These are phyloP conservation scores for Bucorvus abyssinicus DNA, from an alignment of 2,797 vertebrate genomes.

Conservation along the genomic window DNA sequence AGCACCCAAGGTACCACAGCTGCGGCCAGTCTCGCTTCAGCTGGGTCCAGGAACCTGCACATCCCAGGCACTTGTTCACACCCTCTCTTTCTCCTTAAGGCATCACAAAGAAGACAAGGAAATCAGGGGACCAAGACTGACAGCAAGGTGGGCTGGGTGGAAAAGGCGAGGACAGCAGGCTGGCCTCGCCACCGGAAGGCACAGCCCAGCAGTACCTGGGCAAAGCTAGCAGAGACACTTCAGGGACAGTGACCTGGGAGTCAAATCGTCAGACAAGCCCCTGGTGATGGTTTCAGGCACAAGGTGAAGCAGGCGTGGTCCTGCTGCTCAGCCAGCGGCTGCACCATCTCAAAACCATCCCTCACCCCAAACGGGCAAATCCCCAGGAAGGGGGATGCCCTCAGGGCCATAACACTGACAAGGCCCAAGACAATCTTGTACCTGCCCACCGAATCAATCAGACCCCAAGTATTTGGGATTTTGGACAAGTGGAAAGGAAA, in stretches of 20 bases:
- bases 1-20: not conserved
- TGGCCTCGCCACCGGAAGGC: not conserved
- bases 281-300: not conserved
- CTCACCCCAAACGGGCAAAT: not conserved
- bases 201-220: not conserved
- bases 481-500: not conserved
- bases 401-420: not conserved
- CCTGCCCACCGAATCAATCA: not conserved
- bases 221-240: not conserved
- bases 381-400: not conserved
- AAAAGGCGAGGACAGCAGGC: not conserved
- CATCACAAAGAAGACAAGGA: not conserved
- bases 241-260: not conserved
- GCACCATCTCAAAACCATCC: not conserved
- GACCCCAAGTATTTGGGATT: fast-evolving
- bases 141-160: not conserved
- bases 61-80: not conserved
- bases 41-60: not conserved
- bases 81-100: not conserved
- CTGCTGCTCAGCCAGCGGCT: fast-evolving
- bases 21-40: not conserved
- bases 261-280: not conserved
- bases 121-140: fast-evolving
- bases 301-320: not conserved
- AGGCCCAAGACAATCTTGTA: not conserved